Evolutionary conservation across 2,113 vertebrate genomes (phyloP).

Genomic region (Porphyrio hochstetteri): DNA sequence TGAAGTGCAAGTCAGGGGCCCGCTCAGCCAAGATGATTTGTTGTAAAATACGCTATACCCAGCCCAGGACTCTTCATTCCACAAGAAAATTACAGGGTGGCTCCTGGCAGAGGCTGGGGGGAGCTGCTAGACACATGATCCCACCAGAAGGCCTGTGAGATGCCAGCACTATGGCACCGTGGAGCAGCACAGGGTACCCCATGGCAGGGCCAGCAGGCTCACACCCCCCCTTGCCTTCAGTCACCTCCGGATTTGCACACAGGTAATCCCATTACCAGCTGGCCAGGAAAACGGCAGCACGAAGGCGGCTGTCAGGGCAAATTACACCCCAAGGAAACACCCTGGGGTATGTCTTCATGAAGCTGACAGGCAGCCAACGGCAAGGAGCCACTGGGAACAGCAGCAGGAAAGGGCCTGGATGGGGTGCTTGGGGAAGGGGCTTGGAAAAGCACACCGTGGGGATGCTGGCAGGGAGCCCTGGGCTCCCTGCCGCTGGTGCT

Average conservation of each 20-base stretch:
- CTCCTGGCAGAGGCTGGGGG: not conserved
- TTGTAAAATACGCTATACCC: not conserved
- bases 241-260: not conserved
- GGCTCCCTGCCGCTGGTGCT: not conserved
- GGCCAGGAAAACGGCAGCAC: not conserved
- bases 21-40: not conserved
- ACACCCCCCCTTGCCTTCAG: not conserved
- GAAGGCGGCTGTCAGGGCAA: not conserved
- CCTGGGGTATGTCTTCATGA: not conserved
- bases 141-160: not conserved
- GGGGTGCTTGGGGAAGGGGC: not conserved
- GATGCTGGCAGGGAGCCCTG: not conserved
- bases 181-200: accelerated
- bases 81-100: slow-evolving; percentile 44
- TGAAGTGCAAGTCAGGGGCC: not conserved
- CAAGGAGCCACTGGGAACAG: not conserved
- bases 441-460: not conserved
- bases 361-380: not conserved
- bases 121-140: not conserved
- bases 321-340: slow-evolving; percentile 20
- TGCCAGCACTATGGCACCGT: accelerated
- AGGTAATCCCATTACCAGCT: slow-evolving; percentile 28
- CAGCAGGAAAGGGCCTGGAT: not conserved
- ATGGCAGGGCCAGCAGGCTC: accelerated
- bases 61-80: not conserved